A percentile compares a stretch with the other conserved stretches of the same genome.
Conservation (phyloP, 2,113 vertebrate genomes). For the Callipepla californica region DNA sequence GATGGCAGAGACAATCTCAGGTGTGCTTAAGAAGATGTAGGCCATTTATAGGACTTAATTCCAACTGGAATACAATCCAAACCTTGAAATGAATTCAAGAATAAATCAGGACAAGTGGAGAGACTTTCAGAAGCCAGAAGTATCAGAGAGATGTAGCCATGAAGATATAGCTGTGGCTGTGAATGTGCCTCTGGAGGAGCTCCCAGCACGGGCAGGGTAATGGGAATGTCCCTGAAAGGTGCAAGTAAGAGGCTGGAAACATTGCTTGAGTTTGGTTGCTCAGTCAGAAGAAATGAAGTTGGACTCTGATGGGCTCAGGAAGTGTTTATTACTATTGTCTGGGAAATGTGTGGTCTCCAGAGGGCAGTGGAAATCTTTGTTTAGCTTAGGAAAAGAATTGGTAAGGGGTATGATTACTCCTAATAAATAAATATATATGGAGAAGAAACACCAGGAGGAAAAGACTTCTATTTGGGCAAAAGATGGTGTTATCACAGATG, state of each 20-base stretch:
- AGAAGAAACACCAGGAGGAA: background rate
- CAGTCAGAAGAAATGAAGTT: background rate
- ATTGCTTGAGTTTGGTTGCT: background rate
- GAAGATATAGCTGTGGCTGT: background rate
- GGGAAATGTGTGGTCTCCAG: background rate
- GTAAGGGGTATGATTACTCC: background rate
- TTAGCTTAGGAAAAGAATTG: background rate
- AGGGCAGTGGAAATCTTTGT: background rate
- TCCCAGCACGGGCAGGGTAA: background rate
- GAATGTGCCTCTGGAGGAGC: background rate
- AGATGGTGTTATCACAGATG: background rate
- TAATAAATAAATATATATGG: background rate
- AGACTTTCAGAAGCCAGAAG: background rate
- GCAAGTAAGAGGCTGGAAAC: background rate
- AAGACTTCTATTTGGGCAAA: background rate
- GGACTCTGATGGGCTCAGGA: background rate
- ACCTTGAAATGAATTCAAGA: background rate
- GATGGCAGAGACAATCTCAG: background rate
- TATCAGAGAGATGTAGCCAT: background rate
- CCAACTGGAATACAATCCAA: background rate
- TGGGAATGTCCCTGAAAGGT: background rate
- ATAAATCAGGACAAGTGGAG: background rate
- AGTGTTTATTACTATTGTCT: background rate
- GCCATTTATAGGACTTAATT: background rate
- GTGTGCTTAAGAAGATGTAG: background rate